Evolutionary conservation across 2,888 invertebrate species (phyloP).

Genomic region (Caenorhabditis wallacei): DNA sequence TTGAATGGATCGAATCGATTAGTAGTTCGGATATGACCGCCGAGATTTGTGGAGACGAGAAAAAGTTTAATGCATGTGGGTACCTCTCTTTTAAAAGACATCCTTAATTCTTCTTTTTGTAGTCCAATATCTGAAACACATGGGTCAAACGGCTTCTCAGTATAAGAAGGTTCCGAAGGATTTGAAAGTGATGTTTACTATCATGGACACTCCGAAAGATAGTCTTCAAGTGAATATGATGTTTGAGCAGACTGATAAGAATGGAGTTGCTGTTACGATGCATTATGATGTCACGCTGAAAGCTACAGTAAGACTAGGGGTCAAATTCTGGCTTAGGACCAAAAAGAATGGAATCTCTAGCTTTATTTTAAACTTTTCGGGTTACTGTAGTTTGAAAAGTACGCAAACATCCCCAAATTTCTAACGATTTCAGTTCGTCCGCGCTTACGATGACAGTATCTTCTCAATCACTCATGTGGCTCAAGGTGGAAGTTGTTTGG

Average conservation of each 20-base stretch:
- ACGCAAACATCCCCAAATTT: no score
- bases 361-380: background rate
- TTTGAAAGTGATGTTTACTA: background rate
- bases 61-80: background rate
- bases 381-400: background rate
- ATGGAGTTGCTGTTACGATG: background rate
- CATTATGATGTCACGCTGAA: background rate
- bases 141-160: background rate
- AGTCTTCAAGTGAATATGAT: background rate
- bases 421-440: background rate
- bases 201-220: background rate
- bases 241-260: background rate
- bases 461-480: background rate
- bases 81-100: background rate
- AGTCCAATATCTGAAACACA: slow-evolving; percentile 1
- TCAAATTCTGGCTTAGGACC: no score
- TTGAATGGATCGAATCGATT: background rate
- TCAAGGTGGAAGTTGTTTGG: background rate
- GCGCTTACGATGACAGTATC: background rate
- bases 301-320: no score
- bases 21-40: background rate
- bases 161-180: background rate
- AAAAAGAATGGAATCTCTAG: background rate
- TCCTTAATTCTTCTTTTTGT: background rate
- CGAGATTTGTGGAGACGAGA: slow-evolving; percentile 1